Evolutionary conservation across 2,113 vertebrate genomes (phyloP), one percentile per base, ranked within the genome.

Genomic region (Coptodon bakossiorum): DNA sequence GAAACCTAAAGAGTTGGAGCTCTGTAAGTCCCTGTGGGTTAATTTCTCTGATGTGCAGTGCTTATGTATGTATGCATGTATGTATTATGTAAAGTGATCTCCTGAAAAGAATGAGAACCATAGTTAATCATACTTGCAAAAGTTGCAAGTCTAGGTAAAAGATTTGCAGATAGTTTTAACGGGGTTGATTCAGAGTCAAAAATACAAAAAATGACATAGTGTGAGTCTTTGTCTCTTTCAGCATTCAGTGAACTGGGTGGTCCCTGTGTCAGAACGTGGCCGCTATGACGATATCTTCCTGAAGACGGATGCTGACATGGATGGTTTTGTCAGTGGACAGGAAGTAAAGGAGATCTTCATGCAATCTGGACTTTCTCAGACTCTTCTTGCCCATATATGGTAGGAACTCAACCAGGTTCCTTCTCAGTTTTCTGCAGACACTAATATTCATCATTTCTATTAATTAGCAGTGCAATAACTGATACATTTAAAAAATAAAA

Each of bases 311-410:
- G 92, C 97, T 12, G 99, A 99, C 93, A 87, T 98, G 92, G 99
- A 99, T 3, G 99, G 99, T 4, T 98, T 97, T 84, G 98, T 99
- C 89, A 99, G 98, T 2, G 99, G 99, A 66, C 97, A 95, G 82
- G 99, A 99, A 95, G 98, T 99, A 29, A 99, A 99, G 90, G 98
- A 99, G 3, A 99, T 99, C 96, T 99, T 99, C 94, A 98, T 99
- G 96, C 98, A 99, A 68, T 99, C 99, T 1, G 98, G 98, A 80
- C 97, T 99, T 48, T 96, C 97, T 45, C 99, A 99, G 95, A 98
- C 96, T 81, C 54, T 98, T 50, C 96, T 99, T 19, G 99, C 99
- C 8, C 98, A 99, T 86, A 98, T 99, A 94, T 99, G 99, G 99
- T 99, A 96, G 95, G 96, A 31, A 29, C 59, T 57, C 36, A 40